A percentile compares a stretch with the other conserved stretches of the same genome.
Conservation (phyloP, 1,140 invertebrate species). For the Trachymyrmex cornetzi region DNA sequence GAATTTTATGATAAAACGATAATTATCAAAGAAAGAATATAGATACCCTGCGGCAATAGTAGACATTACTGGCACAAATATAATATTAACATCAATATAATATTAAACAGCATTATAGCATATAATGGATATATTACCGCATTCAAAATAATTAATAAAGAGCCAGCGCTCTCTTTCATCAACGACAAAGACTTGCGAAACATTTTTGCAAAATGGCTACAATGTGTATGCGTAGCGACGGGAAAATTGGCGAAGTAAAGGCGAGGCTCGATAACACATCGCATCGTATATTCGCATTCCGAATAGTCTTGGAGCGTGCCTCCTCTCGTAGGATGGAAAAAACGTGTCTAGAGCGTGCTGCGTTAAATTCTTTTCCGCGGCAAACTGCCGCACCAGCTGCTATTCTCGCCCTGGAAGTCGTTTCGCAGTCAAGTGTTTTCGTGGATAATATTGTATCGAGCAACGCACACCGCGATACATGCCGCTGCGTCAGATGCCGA, state of each 20-base stretch:
- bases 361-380: constrained; percentile 15
- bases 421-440: constrained; percentile 10
- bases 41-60: too few relatives aligned
- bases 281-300: constrained; percentile 12
- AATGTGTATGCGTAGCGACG: neutral
- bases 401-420: neutral
- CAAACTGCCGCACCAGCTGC: constrained; percentile 15
- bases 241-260: constrained; percentile 42
- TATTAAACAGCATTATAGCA: neutral
- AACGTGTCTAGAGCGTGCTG: neutral
- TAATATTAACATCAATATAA: constrained; percentile 15
- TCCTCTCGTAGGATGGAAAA: neutral
- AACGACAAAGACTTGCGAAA: neutral
- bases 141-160: neutral
- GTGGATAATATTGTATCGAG: constrained; percentile 34
- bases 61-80: neutral
- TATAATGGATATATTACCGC: neutral
- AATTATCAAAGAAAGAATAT: neutral
- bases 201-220: constrained; percentile 13
- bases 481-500: neutral
- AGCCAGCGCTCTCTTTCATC: neutral
- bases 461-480: neutral
- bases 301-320: neutral
- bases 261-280: constrained; percentile 12
- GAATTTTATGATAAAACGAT: constrained; percentile 15